Evolutionary conservation across 2,797 vertebrate species (phyloP), one percentile per base, ranked within the genome.

Genomic region (Oreochromis grahami): DNA sequence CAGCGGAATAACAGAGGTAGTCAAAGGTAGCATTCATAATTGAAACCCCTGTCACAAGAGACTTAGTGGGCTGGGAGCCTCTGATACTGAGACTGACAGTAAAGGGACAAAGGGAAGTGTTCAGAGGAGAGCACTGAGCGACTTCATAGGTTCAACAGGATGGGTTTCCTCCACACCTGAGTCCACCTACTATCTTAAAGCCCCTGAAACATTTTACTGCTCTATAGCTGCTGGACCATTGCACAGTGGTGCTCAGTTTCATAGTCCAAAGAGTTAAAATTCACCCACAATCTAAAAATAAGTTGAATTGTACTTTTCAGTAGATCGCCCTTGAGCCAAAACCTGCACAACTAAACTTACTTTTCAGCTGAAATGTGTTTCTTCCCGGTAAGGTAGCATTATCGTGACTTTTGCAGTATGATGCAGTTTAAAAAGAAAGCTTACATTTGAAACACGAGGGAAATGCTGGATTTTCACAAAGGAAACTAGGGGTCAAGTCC

Each of bases 1-100:
- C 92, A 2, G 86, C 38, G 5, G 89, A 95, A 94, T 88, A 93
- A 94, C 91, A 89, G 93, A 94, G 92, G 91, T 94, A 94, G 93
- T 93, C 91, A 91, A 92, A 95, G 94, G 92, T 94, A 94, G 92
- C 86, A 88, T 92, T 93, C 92, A 94, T 93, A 93, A 93, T 94
- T 93, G 92, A 95, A 94, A 93, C 90, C 91, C 83, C 84, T 87
- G 91, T 93, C 93, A 92, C 89, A 89, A 78, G 93, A 93, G 94
- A 94, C 89, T 87, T 85, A 80, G 89, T 92, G 88, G 92, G 92
- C 94, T 94, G 94, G 88, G 87, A 89, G 87, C 86, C 84, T 94
- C 87, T 94, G 95, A 95, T 94, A 94, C 92, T 87, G 87, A 89
- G 87, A 85, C 86, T 93, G 93, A 94, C 93, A 93, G 92, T 83